These are phyloP conservation scores for Macrophya annulata DNA, from an alignment of 2,888 invertebrate species.

Conservation along the genomic window DNA sequence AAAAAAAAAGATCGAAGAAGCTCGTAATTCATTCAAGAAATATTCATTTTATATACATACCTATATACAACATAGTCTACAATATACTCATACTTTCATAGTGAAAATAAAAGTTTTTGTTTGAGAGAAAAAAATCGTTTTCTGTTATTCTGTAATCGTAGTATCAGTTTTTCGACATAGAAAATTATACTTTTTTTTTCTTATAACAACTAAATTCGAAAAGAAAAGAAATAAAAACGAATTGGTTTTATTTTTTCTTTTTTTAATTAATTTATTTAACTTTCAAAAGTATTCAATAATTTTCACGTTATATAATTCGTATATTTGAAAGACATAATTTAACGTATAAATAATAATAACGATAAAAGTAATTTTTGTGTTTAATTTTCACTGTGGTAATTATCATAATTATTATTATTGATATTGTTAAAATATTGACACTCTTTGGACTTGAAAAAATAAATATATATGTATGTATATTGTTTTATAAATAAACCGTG, in stretches of 20 bases:
- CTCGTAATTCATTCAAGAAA: too few relatives aligned
- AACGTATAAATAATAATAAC: not conserved
- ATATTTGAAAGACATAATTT: too few relatives aligned
- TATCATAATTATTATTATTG: not conserved
- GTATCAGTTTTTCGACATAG: not conserved
- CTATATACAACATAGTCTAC: not conserved
- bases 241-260: too few relatives aligned
- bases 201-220: too few relatives aligned
- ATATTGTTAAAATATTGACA: not conserved
- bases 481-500: not conserved
- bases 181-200: not conserved
- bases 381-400: too few relatives aligned
- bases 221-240: too few relatives aligned
- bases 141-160: not conserved
- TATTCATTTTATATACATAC: too few relatives aligned
- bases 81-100: not conserved
- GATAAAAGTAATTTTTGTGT: not conserved
- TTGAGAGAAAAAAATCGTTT: not conserved
- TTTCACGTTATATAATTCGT: too few relatives aligned
- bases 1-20: not conserved
- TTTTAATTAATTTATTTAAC: too few relatives aligned
- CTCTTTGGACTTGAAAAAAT: not conserved
- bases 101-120: not conserved
- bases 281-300: too few relatives aligned
- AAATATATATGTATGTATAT: not conserved